Evolutionary conservation across 2,113 vertebrate species (phyloP).

Genomic region (Carlito syrichta): DNA sequence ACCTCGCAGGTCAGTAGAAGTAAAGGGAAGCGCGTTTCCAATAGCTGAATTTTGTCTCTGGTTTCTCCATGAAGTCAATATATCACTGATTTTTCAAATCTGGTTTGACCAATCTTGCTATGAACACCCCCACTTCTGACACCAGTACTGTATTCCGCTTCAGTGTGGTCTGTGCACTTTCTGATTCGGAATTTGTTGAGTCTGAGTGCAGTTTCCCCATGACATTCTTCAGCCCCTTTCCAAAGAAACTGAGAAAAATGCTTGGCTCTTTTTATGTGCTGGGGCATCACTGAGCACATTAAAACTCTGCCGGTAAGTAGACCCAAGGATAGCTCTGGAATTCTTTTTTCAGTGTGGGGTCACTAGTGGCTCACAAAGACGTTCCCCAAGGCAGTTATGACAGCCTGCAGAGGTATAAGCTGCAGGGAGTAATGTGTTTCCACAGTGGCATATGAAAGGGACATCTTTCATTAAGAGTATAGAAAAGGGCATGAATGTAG

Average conservation of each 20-base stretch:
- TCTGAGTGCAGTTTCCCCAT: not conserved
- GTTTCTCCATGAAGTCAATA: not conserved
- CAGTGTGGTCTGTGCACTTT: not conserved
- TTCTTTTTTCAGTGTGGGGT: conserved; percentile 9
- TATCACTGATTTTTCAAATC: not conserved
- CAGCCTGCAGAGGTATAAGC: not conserved
- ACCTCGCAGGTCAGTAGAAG: not conserved
- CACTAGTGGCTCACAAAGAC: conserved; percentile 57
- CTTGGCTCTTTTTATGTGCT: not conserved
- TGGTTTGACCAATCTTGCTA: not conserved
- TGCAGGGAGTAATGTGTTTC: not conserved
- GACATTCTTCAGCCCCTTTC: not conserved
- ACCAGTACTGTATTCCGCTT: not conserved
- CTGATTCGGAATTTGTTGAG: not conserved
- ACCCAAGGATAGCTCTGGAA: not conserved
- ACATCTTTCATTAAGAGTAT: conserved; percentile 34
- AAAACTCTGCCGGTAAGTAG: not conserved
- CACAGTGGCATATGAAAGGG: conserved; percentile 40
- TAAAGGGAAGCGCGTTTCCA: not conserved
- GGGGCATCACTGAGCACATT: not conserved
- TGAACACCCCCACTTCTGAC: not conserved
- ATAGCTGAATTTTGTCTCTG: not conserved
- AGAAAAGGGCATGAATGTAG: conserved; percentile 13
- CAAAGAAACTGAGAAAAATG: not conserved
- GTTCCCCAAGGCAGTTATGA: conserved; percentile 22